phyloP scores from a whole-genome alignment of 2,888 invertebrate species.

The Zonitis immaculata region DNA sequence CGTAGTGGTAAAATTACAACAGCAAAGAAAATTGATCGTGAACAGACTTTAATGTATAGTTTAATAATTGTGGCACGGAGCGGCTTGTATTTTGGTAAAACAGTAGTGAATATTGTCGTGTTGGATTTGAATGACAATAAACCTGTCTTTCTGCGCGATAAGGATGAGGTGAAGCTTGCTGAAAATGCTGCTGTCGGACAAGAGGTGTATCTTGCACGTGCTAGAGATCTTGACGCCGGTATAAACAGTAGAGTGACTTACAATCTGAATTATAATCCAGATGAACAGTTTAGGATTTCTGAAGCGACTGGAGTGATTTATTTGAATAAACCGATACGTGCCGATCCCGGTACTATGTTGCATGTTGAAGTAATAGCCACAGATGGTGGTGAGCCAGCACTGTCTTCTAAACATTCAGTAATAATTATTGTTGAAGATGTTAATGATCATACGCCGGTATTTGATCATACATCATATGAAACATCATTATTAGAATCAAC shows the following conservation, averaged over 20 bases:
- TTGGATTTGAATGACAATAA: constrained; percentile 89
- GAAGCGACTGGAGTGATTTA: constrained; percentile 85
- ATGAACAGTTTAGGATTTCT: constrained; percentile 77
- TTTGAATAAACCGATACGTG: constrained; percentile 72
- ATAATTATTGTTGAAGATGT: constrained; percentile 76
- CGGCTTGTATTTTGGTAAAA: constrained; percentile 71
- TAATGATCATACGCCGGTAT: constrained; percentile 93
- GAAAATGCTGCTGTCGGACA: constrained; percentile 93
- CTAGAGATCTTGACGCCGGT: constrained; percentile 82
- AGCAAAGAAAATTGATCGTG: constrained; percentile 76
- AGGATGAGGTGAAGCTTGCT: constrained; percentile 71
- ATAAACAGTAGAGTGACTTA: constrained; percentile 84
- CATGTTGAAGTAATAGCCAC: constrained; percentile 76
- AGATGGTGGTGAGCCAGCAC: constrained; percentile 73
- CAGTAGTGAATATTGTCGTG: constrained; percentile 74
- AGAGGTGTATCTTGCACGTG: constrained; percentile 84
- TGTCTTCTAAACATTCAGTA: constrained; percentile 71
- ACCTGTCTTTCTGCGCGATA: constrained; percentile 75
- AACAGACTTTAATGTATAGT: constrained; percentile 69
- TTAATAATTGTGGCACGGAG: constrained; percentile 76
- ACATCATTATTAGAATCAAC: constrained; percentile 87
- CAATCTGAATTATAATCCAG: constrained; percentile 72
- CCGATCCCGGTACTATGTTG: constrained; percentile 66
- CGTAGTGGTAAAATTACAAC: constrained; percentile 74
- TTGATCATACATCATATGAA: constrained; percentile 88